phyloP scores from a whole-genome alignment of 1,140 invertebrate genomes.

The Drosophila cardini region DNA sequence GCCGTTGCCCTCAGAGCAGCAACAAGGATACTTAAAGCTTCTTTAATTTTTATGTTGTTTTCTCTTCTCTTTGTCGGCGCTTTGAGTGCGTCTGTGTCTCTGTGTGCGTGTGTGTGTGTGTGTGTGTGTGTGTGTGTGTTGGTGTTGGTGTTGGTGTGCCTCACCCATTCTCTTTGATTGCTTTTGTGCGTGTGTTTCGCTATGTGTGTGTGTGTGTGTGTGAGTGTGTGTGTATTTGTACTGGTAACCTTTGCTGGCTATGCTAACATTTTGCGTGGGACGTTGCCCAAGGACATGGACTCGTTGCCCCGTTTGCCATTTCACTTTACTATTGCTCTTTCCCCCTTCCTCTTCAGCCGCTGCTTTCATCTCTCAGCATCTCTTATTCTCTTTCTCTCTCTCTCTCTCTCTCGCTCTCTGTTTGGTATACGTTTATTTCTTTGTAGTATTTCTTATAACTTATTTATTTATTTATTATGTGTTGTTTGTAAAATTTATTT shows the following conservation, averaged over 20 bases:
- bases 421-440: slow-evolving; percentile 18
- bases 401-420: slow-evolving; percentile 18
- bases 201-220: slow-evolving; percentile 17
- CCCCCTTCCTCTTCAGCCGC: neutral
- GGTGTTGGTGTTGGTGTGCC: slow-evolving; percentile 50
- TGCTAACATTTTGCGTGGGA: slow-evolving; percentile 78
- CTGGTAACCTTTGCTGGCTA: slow-evolving; percentile 73
- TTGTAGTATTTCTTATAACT: slow-evolving; percentile 50
- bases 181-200: slow-evolving; percentile 52
- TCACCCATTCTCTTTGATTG: slow-evolving; percentile 75
- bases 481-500: slow-evolving; percentile 68
- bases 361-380: slow-evolving; percentile 14
- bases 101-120: slow-evolving; percentile 39
- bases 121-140: slow-evolving; percentile 36
- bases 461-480: slow-evolving; percentile 78
- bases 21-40: slow-evolving; percentile 78
- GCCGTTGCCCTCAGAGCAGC: slow-evolving; percentile 42
- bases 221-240: slow-evolving; percentile 42
- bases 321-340: slow-evolving; percentile 40
- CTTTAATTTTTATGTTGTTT: slow-evolving; percentile 83
- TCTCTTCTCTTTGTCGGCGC: slow-evolving; percentile 73
- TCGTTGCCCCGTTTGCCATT: slow-evolving; percentile 59
- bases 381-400: slow-evolving; percentile 20
- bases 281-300: slow-evolving; percentile 84
- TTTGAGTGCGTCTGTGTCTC: slow-evolving; percentile 47